These are phyloP conservation scores for Sphaerodactylus townsendi DNA, from an alignment of 2,113 vertebrate species.

Conservation along the genomic window DNA sequence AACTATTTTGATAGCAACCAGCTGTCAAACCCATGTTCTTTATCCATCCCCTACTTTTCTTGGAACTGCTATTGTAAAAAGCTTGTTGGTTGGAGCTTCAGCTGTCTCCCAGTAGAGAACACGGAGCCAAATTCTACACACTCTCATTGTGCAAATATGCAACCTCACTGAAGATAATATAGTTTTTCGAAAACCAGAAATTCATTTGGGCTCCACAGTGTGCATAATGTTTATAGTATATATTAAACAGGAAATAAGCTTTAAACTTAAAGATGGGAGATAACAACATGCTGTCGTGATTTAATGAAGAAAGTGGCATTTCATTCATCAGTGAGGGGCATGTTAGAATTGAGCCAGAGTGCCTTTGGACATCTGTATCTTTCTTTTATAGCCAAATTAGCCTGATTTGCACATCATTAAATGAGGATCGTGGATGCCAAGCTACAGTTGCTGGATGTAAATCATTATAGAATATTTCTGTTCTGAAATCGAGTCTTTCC, in stretches of 20 bases:
- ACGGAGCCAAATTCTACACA: conserved; percentile 20
- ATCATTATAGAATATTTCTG: neutral
- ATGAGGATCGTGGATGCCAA: neutral
- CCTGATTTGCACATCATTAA: neutral
- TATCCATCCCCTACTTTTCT: neutral
- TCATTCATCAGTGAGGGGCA: neutral
- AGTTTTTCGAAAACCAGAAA: conserved; percentile 30
- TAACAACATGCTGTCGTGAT: neutral
- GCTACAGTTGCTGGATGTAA: neutral
- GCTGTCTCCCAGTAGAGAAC: conserved; percentile 42
- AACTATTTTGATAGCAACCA: neutral
- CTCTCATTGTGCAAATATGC: conserved; percentile 26
- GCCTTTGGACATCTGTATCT: neutral
- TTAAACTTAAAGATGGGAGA: neutral
- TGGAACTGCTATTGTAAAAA: conserved; percentile 3
- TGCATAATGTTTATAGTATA: conserved; percentile 12
- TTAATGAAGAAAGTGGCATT: neutral
- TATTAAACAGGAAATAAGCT: conserved; percentile 24
- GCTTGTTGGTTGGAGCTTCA: conserved; percentile 13
- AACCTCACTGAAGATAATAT: neutral
- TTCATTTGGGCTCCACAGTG: conserved; percentile 28
- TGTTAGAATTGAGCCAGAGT: neutral
- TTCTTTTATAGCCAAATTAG: neutral
- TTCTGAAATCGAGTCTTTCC: neutral
- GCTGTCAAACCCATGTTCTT: neutral